These are phyloP conservation scores for Arothron firmamentum DNA, from an alignment of 2,113 vertebrate genomes.

Conservation along the genomic window DNA sequence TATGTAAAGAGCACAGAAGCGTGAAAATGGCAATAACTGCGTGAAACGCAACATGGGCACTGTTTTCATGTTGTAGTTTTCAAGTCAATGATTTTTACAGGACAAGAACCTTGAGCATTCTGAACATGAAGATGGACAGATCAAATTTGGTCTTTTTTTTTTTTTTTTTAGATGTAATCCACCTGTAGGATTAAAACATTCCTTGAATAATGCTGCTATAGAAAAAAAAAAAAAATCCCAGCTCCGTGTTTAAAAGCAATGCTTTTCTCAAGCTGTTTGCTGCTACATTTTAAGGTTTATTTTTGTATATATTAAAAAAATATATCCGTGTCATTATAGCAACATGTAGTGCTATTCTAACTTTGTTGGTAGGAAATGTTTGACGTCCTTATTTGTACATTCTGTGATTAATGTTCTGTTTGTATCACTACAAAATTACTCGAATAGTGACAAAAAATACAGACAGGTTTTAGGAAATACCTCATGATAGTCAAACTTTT, in stretches of 20 bases:
- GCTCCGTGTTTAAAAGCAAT: constrained; percentile 80
- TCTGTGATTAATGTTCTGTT: constrained; percentile 76
- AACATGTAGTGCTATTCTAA: no score
- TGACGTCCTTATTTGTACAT: constrained; percentile 69
- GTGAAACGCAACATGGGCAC: constrained; percentile 74
- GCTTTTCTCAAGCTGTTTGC: constrained; percentile 92
- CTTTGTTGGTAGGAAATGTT: constrained; percentile 68
- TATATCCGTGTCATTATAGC: not conserved
- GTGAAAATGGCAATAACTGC: constrained; percentile 67
- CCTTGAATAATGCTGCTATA: constrained; percentile 91
- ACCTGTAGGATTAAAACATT: constrained; percentile 63
- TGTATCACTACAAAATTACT: no score
- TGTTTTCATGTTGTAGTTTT: constrained; percentile 71
- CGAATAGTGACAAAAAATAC: no score
- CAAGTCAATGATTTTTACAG: constrained; percentile 43
- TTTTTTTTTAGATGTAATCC: no score
- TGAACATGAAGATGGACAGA: constrained; percentile 4
- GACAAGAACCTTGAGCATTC: not conserved
- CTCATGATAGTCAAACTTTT: constrained; percentile 88
- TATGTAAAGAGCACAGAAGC: constrained; percentile 40
- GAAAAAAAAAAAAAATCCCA: constrained; percentile 82
- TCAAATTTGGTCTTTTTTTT: constrained; percentile 78
- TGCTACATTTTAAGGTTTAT: constrained; percentile 88
- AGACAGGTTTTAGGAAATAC: constrained; percentile 69
- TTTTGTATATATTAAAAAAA: constrained; percentile 64